These are phyloP conservation scores for Gymnoscopelus braueri DNA, from an alignment of 2,797 vertebrate genomes.

Conservation along the genomic window DNA sequence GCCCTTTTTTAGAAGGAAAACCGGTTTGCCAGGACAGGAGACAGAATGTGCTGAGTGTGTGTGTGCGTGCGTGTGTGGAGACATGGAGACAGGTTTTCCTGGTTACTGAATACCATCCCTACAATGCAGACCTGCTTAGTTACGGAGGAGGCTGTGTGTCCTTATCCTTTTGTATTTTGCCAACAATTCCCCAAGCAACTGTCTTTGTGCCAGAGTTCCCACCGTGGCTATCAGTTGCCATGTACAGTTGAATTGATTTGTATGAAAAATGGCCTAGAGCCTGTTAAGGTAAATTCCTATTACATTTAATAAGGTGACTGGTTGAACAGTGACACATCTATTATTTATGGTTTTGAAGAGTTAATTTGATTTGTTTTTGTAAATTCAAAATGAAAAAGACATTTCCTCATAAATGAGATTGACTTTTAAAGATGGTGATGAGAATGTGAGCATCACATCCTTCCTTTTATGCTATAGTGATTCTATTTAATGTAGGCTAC, in stretches of 20 bases:
- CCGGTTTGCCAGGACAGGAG: conserved; percentile 58
- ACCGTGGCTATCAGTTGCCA: conserved; percentile 13
- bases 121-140: conserved; percentile 61
- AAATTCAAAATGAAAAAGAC: background rate
- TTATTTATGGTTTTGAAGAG: background rate
- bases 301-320: background rate
- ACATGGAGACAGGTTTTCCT: conserved; percentile 73
- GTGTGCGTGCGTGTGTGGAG: conserved; percentile 14
- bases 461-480: background rate
- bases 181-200: conserved; percentile 35
- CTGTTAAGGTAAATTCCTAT: background rate
- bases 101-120: conserved; percentile 66
- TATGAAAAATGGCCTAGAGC: background rate
- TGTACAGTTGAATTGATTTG: background rate
- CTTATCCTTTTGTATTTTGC: conserved; percentile 44
- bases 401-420: background rate
- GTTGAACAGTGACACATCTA: no score
- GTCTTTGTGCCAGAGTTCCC: conserved; percentile 22
- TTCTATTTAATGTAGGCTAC: background rate
- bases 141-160: conserved; percentile 36
- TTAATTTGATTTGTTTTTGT: background rate
- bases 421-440: background rate
- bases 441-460: background rate
- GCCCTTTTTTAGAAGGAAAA: conserved; percentile 44
- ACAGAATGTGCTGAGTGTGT: conserved; percentile 28